A percentile compares a stretch with the other conserved stretches of the same genome.
Evolutionary conservation across 2,888 invertebrate species (phyloP).

Genomic region (Clivina fossor): DNA sequence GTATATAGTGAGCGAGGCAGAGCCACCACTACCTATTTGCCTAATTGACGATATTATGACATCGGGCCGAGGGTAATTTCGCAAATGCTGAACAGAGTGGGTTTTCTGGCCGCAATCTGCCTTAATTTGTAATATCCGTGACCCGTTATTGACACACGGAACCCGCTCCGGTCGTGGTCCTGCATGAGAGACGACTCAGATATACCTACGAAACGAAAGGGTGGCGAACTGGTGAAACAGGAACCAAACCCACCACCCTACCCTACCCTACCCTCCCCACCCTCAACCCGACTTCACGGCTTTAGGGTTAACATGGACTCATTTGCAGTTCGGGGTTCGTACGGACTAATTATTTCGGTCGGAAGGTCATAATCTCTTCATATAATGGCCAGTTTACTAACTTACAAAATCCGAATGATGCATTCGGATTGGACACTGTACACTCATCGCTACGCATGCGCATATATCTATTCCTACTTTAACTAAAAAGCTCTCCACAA

Average conservation of each 20-base stretch:
- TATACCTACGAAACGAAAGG: too few relatives aligned
- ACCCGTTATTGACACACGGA: conserved; percentile 55
- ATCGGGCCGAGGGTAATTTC: conserved; percentile 33
- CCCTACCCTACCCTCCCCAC: too few relatives aligned
- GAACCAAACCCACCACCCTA: too few relatives aligned
- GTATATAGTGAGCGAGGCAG: too few relatives aligned
- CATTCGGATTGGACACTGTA: too few relatives aligned
- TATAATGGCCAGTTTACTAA: conserved; percentile 54
- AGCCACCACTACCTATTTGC: conserved; percentile 29
- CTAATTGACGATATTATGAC: conserved; percentile 36
- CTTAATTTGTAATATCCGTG: conserved; percentile 54
- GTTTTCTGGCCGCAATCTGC: conserved; percentile 50
- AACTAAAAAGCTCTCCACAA: too few relatives aligned
- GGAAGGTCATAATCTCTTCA: conserved; percentile 55
- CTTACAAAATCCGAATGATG: conserved; percentile 50
- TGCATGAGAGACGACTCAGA: too few relatives aligned
- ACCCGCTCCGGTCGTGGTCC: conserved; percentile 40
- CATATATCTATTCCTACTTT: too few relatives aligned
- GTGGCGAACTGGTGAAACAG: too few relatives aligned
- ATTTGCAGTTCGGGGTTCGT: conserved; percentile 49
- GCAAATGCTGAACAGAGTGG: conserved; percentile 41
- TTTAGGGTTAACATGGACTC: conserved; percentile 53
- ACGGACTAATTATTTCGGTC: conserved; percentile 55
- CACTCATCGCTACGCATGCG: too few relatives aligned
- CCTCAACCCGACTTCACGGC: conserved; percentile 11